Evolutionary conservation across 2,888 invertebrate genomes (phyloP), one percentile per base, ranked within the genome.

Genomic region (Ischnus inquisitorius): DNA sequence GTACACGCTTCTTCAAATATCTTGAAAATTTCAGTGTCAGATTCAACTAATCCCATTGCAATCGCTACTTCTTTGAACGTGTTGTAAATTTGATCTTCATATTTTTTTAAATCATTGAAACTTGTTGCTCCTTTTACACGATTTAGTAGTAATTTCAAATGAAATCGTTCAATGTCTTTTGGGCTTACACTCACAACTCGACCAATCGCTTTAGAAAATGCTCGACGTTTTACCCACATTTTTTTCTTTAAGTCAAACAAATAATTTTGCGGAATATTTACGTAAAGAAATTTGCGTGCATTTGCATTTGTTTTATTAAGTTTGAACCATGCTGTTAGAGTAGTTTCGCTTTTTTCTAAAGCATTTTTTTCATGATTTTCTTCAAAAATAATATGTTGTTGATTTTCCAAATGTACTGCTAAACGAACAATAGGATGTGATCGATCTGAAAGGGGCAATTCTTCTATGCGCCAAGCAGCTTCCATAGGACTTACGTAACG

Each of bases 381-480:
- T 64, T 79, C 65, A 62, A 82, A 84, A 60, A 76, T 43, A 14
- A 82, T 62, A 14, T 76, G 41, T 74, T 85, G 86, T 69, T 86
- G 72, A 76, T 84, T 86, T 83, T 84, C 75, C 34, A 54, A 68
- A 76, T 85, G 86, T 22, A 85, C 57, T 16, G 85, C 77, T 75
- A 84, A 83, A 22, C 75, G 41, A 60, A 80, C 60, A 65, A 87
- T 69, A 54, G 76, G 1, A 57, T 86, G 84, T 2, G 82, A 85
- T 75, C 75, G 79, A 51, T 71, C 81, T 22, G 68, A 78, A 25
- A 87, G 34, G 43, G 84, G 83, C n/a, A 83, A 79, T 84, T 85
- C 82, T 77, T 85, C 54, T 39, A 85, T 85, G n/a, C 85, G 54
- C 86, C 85, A 85, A 25, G 85, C 87, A 51, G 86, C 85, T 79